A percentile compares a stretch with the other conserved stretches of the same genome.
These are phyloP conservation scores for Malurus melanocephalus DNA, from an alignment of 2,113 vertebrate species.

Conservation along the genomic window DNA sequence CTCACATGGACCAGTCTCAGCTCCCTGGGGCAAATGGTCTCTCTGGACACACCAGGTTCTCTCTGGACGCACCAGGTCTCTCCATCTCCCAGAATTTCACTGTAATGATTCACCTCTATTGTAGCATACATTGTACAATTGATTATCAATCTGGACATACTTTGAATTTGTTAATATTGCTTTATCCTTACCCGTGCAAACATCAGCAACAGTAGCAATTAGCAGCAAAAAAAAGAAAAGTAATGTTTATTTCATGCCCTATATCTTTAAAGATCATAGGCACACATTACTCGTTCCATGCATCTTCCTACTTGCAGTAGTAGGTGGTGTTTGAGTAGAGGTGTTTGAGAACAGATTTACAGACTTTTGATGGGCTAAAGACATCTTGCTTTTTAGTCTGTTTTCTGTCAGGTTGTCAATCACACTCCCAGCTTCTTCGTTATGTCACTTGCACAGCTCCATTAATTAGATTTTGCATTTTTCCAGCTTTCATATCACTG, in stretches of 20 bases:
- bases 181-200: neutral
- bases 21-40: accelerated
- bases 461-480: slow-evolving; percentile 28
- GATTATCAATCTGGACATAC: neutral
- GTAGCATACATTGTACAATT: neutral
- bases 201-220: neutral
- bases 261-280: neutral
- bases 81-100: neutral
- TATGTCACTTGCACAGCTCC: neutral
- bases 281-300: neutral
- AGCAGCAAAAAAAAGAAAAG: neutral
- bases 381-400: neutral
- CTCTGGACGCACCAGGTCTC: neutral
- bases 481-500: neutral
- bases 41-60: neutral
- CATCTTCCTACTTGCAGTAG: neutral
- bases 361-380: neutral
- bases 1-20: neutral
- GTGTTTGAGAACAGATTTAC: neutral
- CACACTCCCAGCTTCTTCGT: neutral
- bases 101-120: neutral
- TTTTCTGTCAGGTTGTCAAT: slow-evolving; percentile 14
- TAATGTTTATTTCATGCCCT: neutral
- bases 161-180: neutral
- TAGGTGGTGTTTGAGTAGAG: neutral